phyloP scores from a whole-genome alignment of 2,888 invertebrate species.

The Monopis laevigella region DNA sequence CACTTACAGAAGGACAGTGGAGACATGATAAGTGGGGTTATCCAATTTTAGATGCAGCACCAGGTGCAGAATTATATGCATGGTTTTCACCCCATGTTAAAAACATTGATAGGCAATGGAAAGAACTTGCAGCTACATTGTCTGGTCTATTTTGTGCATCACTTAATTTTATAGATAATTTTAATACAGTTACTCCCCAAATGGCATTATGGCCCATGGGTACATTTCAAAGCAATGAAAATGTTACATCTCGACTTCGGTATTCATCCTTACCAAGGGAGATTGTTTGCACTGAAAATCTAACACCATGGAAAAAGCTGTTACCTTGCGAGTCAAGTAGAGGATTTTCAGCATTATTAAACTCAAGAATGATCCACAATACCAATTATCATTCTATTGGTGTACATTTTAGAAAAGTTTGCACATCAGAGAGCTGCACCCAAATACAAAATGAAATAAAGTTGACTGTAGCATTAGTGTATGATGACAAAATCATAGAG shows the following conservation, averaged over 20 bases:
- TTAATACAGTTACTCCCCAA: constrained; percentile 85
- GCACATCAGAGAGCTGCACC: constrained; percentile 68
- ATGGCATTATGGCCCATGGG: constrained; percentile 84
- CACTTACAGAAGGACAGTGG: constrained; percentile 95
- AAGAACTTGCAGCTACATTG: constrained; percentile 85
- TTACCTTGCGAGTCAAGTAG: constrained; percentile 92
- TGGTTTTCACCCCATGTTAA: constrained; percentile 81
- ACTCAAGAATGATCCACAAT: constrained; percentile 91
- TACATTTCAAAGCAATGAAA: constrained; percentile 50
- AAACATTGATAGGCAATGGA: constrained; percentile 87
- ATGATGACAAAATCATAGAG: constrained; percentile 77
- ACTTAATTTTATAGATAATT: constrained; percentile 89
- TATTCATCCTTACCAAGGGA: constrained; percentile 95
- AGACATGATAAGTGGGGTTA: constrained; percentile 94
- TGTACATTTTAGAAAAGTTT: constrained; percentile 84
- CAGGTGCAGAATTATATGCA: constrained; percentile 93
- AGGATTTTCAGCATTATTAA: constrained; percentile 88
- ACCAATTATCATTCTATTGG: constrained; percentile 93
- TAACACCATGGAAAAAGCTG: constrained; percentile 98
- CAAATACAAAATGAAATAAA: constrained; percentile 79
- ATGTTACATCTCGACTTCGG: constrained; percentile 68
- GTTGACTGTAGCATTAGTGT: constrained; percentile 87
- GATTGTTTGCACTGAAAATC: constrained; percentile 97
- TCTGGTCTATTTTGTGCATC: constrained; percentile 97
- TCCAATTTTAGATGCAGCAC: constrained; percentile 87